phyloP scores from a whole-genome alignment of 1,140 invertebrate genomes.

The Calycopis cecrops region DNA sequence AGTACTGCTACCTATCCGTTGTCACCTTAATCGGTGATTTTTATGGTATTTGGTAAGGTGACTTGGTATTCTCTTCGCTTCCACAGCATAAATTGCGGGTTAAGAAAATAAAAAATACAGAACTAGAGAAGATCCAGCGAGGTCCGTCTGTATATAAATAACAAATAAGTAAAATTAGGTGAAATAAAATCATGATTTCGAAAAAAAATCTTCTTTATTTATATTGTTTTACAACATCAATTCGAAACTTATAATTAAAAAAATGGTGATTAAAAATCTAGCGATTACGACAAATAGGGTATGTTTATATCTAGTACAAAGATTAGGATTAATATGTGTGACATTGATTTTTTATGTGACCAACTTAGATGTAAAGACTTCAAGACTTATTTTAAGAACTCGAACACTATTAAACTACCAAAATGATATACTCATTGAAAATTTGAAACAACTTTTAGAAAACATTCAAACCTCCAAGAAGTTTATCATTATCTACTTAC shows the following conservation, averaged over 20 bases:
- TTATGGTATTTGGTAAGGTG: no score
- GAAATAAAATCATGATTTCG: background rate
- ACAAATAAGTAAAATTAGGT: background rate
- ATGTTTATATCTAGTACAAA: conserved; percentile 15
- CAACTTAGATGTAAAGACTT: background rate
- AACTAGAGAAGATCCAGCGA: no score
- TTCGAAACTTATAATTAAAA: conserved; percentile 9
- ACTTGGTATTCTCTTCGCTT: no score
- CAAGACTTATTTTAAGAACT: background rate
- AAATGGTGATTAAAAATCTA: conserved; percentile 18
- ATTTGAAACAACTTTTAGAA: conserved; percentile 35
- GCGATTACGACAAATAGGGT: conserved; percentile 16
- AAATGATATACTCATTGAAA: conserved; percentile 48
- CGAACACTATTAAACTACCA: conserved; percentile 3
- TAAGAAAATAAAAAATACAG: no score
- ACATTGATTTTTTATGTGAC: conserved; percentile 2
- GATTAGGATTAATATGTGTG: conserved; percentile 12
- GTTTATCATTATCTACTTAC: conserved; percentile 34
- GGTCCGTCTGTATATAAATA: no score
- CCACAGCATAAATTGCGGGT: no score
- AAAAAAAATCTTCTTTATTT: conserved; percentile 34
- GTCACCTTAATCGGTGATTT: no score
- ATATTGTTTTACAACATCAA: conserved; percentile 16
- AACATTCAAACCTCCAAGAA: conserved; percentile 45
- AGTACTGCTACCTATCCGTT: no score